Percentiles rank a stretch among this genome's conserved stretches.
Conservation (phyloP, 2,797 vertebrate species). For the Sebastes iracundus region DNA sequence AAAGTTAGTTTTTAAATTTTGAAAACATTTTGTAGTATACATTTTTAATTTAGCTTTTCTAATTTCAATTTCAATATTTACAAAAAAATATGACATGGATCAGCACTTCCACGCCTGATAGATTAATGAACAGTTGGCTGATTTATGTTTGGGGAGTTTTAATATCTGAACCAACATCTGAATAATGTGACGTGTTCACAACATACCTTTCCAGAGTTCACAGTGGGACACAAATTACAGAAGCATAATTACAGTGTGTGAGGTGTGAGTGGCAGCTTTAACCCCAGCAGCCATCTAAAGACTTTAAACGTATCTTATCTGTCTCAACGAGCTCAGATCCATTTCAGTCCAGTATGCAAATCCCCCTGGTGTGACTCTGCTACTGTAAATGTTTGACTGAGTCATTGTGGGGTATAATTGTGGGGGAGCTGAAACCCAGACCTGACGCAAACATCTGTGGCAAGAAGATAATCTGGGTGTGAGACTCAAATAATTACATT, state of each 20-base stretch:
- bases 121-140: neutral
- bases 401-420: neutral
- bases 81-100: neutral
- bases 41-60: neutral
- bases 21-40: neutral
- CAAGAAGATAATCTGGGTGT: neutral
- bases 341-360: conserved; percentile 33
- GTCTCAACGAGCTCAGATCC: conserved; percentile 15
- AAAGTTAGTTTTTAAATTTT: neutral
- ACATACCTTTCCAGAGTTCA: neutral
- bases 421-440: conserved; percentile 13
- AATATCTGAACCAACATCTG: neutral
- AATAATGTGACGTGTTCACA: neutral
- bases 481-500: neutral
- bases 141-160: neutral
- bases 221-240: neutral
- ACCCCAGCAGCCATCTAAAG: conserved; percentile 15
- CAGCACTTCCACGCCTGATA: neutral
- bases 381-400: conserved; percentile 29
- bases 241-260: neutral
- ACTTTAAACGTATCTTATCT: conserved; percentile 27
- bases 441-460: conserved; percentile 1
- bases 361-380: neutral
- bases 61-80: neutral
- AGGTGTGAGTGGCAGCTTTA: neutral